These are phyloP conservation scores for Lumbricus terrestris DNA, from an alignment of 2,888 invertebrate genomes.

Conservation along the genomic window DNA sequence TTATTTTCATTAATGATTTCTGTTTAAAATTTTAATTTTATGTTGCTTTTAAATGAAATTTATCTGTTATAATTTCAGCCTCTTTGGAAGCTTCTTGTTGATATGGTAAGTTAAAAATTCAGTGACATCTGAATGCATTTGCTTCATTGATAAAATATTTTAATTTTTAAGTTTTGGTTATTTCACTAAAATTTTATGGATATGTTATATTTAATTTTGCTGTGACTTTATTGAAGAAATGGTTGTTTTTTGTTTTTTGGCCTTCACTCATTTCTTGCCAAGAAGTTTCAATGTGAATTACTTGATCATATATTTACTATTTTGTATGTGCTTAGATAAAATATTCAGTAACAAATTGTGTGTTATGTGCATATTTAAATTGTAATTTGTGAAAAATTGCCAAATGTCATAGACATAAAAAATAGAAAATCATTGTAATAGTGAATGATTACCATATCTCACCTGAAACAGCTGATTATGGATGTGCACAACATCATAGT, in stretches of 20 bases:
- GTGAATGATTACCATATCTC: background rate
- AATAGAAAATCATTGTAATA: background rate
- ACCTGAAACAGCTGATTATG: background rate
- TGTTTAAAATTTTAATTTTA: background rate
- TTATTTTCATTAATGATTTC: too few species aligned
- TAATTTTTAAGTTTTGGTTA: background rate
- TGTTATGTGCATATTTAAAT: background rate
- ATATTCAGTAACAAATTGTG: too few species aligned
- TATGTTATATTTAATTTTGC: background rate
- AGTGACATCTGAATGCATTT: background rate
- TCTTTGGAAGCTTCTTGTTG: slow-evolving; percentile 79
- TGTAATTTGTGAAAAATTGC: too few species aligned
- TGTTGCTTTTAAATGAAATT: background rate
- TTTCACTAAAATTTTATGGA: background rate
- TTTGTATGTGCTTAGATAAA: too few species aligned
- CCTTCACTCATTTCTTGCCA: background rate
- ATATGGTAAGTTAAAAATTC: slow-evolving; percentile 64
- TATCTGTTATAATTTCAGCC: slow-evolving; percentile 63
- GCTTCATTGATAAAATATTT: background rate
- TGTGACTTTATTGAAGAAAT: background rate
- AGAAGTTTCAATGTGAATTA: too few species aligned
- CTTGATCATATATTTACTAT: too few species aligned
- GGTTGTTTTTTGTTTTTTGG: background rate
- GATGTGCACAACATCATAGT: background rate
- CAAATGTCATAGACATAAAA: background rate